Evolutionary conservation across 2,113 vertebrate genomes (phyloP).

Genomic region (Leptodactylus fuscus): DNA sequence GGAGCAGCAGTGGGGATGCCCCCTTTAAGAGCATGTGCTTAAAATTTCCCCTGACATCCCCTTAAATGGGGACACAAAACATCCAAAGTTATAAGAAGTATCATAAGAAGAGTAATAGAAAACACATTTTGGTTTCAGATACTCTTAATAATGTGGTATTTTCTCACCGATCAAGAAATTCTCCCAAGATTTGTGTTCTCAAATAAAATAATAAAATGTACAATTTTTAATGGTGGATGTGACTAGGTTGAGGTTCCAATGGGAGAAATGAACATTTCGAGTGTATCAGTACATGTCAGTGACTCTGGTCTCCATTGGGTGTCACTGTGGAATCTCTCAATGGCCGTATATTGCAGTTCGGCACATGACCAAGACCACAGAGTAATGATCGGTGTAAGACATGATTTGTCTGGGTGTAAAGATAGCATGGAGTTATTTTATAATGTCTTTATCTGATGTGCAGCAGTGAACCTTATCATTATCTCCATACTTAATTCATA

Average conservation of each 20-base stretch:
- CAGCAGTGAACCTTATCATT: conserved; percentile 26
- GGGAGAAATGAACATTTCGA: background rate
- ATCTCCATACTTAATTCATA: background rate
- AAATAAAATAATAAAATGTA: background rate
- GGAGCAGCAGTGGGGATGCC: too few relatives aligned
- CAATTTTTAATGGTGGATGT: background rate
- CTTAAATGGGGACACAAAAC: too few relatives aligned
- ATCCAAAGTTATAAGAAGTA: too few relatives aligned
- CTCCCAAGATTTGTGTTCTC: too few relatives aligned
- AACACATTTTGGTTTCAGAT: too few relatives aligned
- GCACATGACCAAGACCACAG: background rate
- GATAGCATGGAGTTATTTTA: background rate
- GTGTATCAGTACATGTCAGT: too few relatives aligned
- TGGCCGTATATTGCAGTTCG: background rate
- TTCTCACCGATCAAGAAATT: too few relatives aligned
- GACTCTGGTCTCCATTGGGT: conserved; percentile 3
- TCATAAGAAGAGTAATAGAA: too few relatives aligned
- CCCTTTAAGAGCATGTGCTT: too few relatives aligned
- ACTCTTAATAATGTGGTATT: too few relatives aligned
- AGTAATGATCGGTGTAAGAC: background rate
- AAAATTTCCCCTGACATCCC: too few relatives aligned
- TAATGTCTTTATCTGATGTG: conserved; percentile 13
- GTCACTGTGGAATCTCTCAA: conserved; percentile 27
- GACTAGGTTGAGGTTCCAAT: too few relatives aligned
- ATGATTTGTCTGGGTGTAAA: conserved; percentile 14